Conservation (phyloP, 2,797 vertebrate genomes). For the Bradypus variegatus region DNA sequence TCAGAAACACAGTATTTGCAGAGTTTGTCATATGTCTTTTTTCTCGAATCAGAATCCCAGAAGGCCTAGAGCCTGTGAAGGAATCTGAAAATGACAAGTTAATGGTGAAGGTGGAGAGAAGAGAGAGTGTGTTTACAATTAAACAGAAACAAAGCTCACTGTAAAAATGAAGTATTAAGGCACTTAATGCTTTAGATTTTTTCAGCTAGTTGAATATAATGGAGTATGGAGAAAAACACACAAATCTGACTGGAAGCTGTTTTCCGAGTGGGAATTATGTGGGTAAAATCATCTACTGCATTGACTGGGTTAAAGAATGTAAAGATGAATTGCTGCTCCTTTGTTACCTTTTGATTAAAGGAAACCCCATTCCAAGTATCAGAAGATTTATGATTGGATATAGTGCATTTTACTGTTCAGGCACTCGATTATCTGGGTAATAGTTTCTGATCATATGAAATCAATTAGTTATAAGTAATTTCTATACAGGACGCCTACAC, state of each 20-base stretch:
- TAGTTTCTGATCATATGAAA: constrained; percentile 17
- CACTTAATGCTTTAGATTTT: neutral
- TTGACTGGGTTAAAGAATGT: neutral
- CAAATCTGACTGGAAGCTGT: neutral
- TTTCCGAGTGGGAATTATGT: neutral
- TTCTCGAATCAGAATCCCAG: neutral
- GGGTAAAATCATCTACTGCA: neutral
- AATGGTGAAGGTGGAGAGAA: neutral
- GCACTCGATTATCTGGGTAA: neutral
- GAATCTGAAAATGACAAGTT: neutral
- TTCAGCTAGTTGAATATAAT: neutral
- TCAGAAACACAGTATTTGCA: neutral
- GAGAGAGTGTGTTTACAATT: neutral
- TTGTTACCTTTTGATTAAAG: constrained; percentile 44
- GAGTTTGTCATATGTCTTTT: neutral
- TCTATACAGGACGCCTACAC: neutral
- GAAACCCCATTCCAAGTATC: constrained; percentile 51
- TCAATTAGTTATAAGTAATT: neutral
- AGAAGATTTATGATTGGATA: constrained; percentile 20
- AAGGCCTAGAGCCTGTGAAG: neutral
- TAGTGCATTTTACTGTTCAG: neutral
- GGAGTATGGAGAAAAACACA: neutral
- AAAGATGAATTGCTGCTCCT: neutral
- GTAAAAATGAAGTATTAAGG: neutral
- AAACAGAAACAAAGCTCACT: neutral